Base-by-base conservation (phyloP, 2,113 vertebrate species). In the Colius striatus region DNA sequence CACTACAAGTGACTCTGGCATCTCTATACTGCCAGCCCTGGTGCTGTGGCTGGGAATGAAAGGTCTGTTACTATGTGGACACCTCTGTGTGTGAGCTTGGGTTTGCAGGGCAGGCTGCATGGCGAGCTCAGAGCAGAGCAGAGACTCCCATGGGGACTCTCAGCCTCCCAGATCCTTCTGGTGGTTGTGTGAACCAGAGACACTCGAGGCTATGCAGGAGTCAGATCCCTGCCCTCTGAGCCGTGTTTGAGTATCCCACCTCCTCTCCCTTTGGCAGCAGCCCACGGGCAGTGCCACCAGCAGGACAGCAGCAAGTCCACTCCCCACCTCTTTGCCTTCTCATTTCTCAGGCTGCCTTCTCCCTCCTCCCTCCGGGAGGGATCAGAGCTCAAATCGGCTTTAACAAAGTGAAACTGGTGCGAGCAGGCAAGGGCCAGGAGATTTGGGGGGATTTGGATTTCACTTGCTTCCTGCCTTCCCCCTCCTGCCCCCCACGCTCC, bases 341-440 rank as follows among this genome's bases (percentile, higher is more conserved):
- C 80, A 47, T 89, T 86, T 90, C 68, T 55, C 60, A 61, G 66
- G 78, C 81, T 89, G 55, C 83, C 62, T 89, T 53, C 85, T 94
- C 93, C 71, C 87, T 91, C 78, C 93, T 96, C 89, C 86, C 65
- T 92, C 87, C 62, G 1, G 2, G 66, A 80, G 78, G 94, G 96
- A 96, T 97, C 92, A 97, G 95, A 84, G 89, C 94, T 96, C 91
- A 97, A 96, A 97, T 97, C 96, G 65, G 95, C 95, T 97, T 96
- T 97, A 97, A 84, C 92, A 94, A 96, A 97, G 94, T 92, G 97
- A 97, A 97, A 96, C 95, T 82, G 91, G 97, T 97, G 95, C 55
- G 5, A 97, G 95, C 95, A 97, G 95, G 96, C 97, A 96, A 93
- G 94, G 94, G 96, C 94, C 90, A 89, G 95, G 89, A 97, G 96